Conservation (phyloP, 2,113 vertebrate species). For the Columba livia region DNA sequence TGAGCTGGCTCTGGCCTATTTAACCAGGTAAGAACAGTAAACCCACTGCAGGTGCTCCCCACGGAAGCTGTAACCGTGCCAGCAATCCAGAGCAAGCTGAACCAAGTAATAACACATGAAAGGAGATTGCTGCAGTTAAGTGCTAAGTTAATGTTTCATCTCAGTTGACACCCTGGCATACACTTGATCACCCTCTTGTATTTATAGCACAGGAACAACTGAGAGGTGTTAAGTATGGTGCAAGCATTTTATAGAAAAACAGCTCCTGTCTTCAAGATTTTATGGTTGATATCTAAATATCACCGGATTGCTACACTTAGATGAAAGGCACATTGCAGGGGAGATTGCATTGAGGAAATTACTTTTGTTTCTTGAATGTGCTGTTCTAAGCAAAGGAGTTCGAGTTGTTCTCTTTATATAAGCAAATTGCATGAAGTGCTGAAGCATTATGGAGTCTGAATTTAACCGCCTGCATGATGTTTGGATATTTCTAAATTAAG, state of each 20-base stretch:
- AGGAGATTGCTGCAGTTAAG: conserved; percentile 33
- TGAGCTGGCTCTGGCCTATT: conserved; percentile 74
- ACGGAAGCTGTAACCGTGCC: background rate
- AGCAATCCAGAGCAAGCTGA: conserved; percentile 2
- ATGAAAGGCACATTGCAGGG: background rate
- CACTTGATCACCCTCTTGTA: background rate
- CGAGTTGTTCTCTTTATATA: background rate
- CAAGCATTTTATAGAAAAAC: background rate
- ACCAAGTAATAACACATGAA: background rate
- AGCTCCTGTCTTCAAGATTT: background rate
- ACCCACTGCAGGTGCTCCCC: background rate
- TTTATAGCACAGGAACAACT: background rate
- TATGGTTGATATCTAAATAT: background rate
- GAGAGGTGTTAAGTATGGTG: background rate
- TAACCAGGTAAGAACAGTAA: conserved; percentile 63
- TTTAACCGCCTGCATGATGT: background rate
- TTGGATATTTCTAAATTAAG: background rate
- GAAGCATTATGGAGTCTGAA: background rate
- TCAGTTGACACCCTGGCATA: background rate
- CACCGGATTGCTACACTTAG: background rate
- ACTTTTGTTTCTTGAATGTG: background rate
- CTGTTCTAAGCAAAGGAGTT: background rate
- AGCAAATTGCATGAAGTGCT: background rate
- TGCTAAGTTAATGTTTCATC: conserved; percentile 4
- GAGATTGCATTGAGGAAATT: background rate